phyloP scores from a whole-genome alignment of 2,113 vertebrate species.

The Rhinoptilus africanus region DNA sequence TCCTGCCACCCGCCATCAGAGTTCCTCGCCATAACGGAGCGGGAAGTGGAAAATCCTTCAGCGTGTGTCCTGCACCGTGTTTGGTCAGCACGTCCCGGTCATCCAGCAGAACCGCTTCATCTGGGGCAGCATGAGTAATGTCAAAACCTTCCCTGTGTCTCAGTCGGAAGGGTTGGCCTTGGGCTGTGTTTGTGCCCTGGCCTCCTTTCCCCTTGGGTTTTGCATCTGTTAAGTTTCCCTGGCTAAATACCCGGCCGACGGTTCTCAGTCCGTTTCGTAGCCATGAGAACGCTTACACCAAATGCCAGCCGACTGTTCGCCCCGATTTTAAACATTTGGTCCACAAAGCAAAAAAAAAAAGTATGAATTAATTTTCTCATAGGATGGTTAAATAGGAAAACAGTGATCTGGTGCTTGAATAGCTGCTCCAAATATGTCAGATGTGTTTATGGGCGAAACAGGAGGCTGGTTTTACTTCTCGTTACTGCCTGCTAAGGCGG shows the following conservation, averaged over 20 bases:
- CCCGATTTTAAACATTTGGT: neutral
- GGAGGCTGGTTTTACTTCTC: neutral
- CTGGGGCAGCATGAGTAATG: neutral
- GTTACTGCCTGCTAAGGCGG: fast-evolving
- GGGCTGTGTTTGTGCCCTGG: neutral
- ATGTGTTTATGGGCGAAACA: neutral
- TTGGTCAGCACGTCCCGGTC: neutral
- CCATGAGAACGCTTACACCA: neutral
- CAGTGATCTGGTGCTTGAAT: neutral
- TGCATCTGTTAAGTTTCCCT: neutral
- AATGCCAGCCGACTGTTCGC: neutral
- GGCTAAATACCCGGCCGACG: neutral
- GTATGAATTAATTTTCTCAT: neutral
- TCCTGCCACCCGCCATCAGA: neutral
- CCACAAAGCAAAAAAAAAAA: neutral
- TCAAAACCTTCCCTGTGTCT: too few species aligned
- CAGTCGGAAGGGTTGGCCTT: neutral
- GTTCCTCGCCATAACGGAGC: neutral
- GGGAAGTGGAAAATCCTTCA: neutral
- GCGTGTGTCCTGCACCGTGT: neutral
- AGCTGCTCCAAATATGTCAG: neutral
- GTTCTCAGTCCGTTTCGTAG: neutral
- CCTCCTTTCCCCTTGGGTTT: neutral
- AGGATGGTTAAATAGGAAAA: neutral
- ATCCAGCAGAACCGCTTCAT: neutral